phyloP scores from a whole-genome alignment of 1,140 invertebrate genomes.

The Drosophila repleta region DNA sequence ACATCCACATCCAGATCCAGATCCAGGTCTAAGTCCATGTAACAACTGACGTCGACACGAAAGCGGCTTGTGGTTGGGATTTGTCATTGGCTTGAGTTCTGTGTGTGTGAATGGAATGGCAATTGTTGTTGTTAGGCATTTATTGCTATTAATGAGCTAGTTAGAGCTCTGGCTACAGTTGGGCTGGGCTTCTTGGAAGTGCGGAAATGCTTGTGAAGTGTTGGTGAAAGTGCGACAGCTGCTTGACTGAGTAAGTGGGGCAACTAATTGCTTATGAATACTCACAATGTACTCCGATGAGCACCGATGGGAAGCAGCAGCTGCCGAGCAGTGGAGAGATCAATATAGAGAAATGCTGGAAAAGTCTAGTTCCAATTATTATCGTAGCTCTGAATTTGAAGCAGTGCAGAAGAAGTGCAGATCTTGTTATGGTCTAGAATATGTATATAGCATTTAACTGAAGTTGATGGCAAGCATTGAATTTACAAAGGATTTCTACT shows the following conservation, averaged over 20 bases:
- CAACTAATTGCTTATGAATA: slow-evolving; percentile 72
- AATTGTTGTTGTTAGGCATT: slow-evolving; percentile 44
- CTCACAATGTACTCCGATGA: slow-evolving; percentile 16
- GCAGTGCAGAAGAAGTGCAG: too few relatives aligned
- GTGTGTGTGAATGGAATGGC: slow-evolving; percentile 31
- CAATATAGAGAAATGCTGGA: background rate
- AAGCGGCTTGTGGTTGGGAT: slow-evolving; percentile 63
- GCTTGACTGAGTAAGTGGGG: slow-evolving; percentile 62
- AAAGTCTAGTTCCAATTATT: too few relatives aligned
- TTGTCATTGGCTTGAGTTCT: slow-evolving; percentile 36
- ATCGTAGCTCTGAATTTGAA: too few relatives aligned
- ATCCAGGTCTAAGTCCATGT: slow-evolving; percentile 38
- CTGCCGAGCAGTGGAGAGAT: slow-evolving; percentile 3
- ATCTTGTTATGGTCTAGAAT: too few relatives aligned
- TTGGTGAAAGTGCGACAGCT: slow-evolving; percentile 74
- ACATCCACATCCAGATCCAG: slow-evolving; percentile 14
- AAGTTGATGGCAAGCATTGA: too few relatives aligned
- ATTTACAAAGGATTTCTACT: too few relatives aligned
- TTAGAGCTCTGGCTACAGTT: slow-evolving; percentile 15
- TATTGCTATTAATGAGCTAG: slow-evolving; percentile 66
- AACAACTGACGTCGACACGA: slow-evolving; percentile 64
- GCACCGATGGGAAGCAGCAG: slow-evolving; percentile 12
- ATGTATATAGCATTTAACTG: too few relatives aligned
- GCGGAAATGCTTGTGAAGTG: slow-evolving; percentile 45
- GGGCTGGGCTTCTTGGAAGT: slow-evolving; percentile 56